These are phyloP conservation scores for Gymnocheta viridis DNA, from an alignment of 2,888 invertebrate genomes.

Conservation along the genomic window DNA sequence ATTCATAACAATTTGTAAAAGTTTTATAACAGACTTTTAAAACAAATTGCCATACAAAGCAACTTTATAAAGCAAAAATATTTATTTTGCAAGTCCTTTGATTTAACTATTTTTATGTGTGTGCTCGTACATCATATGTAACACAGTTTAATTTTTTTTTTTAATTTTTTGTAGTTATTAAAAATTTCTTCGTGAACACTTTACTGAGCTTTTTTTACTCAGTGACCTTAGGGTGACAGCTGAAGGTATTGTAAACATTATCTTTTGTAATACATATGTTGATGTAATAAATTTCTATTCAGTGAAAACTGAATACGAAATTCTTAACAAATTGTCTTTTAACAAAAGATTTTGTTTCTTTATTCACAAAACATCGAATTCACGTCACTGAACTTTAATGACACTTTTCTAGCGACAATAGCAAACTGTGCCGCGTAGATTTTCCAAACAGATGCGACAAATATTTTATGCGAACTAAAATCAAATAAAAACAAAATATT, in stretches of 20 bases:
- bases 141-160: no score
- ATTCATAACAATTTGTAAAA: no score
- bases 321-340: slow-evolving; percentile 47
- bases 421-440: not conserved
- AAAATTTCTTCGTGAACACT: slow-evolving; percentile 8
- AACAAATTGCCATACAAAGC: no score
- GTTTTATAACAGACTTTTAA: no score
- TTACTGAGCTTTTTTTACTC: not conserved
- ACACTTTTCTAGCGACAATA: slow-evolving; percentile 43
- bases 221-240: slow-evolving; percentile 42
- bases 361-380: slow-evolving; percentile 28
- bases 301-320: slow-evolving; percentile 9
- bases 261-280: slow-evolving; percentile 31
- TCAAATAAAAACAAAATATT: slow-evolving; percentile 19
- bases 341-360: slow-evolving; percentile 14
- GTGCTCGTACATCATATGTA: no score
- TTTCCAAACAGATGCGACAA: slow-evolving; percentile 58
- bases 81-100: no score
- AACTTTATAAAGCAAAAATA: no score
- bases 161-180: no score
- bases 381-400: slow-evolving; percentile 67
- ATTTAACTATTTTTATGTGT: no score
- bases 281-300: slow-evolving; percentile 38
- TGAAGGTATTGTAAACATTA: slow-evolving; percentile 56
- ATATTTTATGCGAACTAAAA: slow-evolving; percentile 60